Percentiles rank a stretch among this genome's conserved stretches.
These are phyloP conservation scores for Selene dorsalis DNA, from an alignment of 2,797 vertebrate genomes.

Conservation along the genomic window DNA sequence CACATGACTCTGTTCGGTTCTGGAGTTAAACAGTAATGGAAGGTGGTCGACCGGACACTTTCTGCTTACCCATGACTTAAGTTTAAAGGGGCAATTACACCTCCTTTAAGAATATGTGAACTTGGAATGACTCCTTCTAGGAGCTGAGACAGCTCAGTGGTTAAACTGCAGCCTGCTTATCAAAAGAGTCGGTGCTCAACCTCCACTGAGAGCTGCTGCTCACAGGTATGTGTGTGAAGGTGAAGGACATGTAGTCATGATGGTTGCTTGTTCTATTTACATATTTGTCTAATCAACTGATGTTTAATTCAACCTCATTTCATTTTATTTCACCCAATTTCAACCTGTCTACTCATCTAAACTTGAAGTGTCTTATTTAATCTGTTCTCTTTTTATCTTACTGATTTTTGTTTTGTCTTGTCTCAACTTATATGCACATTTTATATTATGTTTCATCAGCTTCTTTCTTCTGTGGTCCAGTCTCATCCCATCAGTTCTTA, in stretches of 20 bases:
- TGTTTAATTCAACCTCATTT: neutral
- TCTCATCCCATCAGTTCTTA: neutral
- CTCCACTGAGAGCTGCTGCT: too few species aligned
- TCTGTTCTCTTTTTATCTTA: neutral
- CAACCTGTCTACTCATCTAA: neutral
- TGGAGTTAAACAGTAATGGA: too few species aligned
- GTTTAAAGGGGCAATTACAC: neutral
- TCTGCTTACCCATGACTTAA: neutral
- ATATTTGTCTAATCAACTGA: neutral
- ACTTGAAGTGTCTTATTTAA: neutral
- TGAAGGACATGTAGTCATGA: too few species aligned
- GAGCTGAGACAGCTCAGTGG: neutral
- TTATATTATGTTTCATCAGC: neutral
- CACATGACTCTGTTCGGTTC: too few species aligned
- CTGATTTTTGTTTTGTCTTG: neutral
- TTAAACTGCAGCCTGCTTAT: neutral
- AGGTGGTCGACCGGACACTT: too few species aligned
- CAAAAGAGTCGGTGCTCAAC: neutral
- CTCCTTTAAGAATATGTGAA: neutral
- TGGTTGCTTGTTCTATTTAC: too few species aligned
- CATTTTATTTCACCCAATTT: neutral
- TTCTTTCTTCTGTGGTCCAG: neutral
- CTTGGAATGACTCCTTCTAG: neutral
- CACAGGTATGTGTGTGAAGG: too few species aligned
- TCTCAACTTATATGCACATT: neutral